These are phyloP conservation scores for Astropecten irregularis DNA, from an alignment of 53 echinoderm and acorn worm genomes.

Conservation along the genomic window DNA sequence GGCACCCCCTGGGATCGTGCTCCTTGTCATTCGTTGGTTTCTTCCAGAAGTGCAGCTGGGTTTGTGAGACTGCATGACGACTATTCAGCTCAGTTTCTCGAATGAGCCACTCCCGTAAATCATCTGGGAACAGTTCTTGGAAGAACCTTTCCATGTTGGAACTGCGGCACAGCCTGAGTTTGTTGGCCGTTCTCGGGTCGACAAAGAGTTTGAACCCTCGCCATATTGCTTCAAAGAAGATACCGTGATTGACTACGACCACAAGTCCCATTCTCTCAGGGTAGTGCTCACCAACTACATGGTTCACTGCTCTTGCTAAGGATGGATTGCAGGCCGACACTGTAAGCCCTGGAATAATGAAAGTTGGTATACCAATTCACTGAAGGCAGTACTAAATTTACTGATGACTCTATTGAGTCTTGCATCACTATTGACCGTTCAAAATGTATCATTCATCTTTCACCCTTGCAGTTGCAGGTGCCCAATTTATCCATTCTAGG, in stretches of 20 bases:
- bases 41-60: conserved; percentile 63
- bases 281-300: conserved; percentile 52
- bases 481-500: no score
- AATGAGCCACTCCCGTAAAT: conserved; percentile 48
- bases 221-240: conserved; percentile 63
- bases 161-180: conserved; percentile 33
- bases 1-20: conserved; percentile 64
- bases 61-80: conserved; percentile 15
- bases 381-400: no score
- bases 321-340: conserved; percentile 55
- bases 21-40: conserved; percentile 15
- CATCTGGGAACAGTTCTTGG: conserved; percentile 49
- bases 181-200: conserved; percentile 47
- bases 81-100: conserved; percentile 42
- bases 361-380: background rate
- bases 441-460: no score
- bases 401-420: no score
- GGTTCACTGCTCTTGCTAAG: conserved; percentile 43
- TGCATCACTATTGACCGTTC: no score
- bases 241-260: conserved; percentile 52
- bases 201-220: conserved; percentile 50
- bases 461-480: no score
- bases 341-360: conserved; percentile 34
- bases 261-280: conserved; percentile 59
- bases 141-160: conserved; percentile 18